These are phyloP conservation scores for Axea sp. DNA, from an alignment of 2,888 invertebrate genomes.

Conservation along the genomic window DNA sequence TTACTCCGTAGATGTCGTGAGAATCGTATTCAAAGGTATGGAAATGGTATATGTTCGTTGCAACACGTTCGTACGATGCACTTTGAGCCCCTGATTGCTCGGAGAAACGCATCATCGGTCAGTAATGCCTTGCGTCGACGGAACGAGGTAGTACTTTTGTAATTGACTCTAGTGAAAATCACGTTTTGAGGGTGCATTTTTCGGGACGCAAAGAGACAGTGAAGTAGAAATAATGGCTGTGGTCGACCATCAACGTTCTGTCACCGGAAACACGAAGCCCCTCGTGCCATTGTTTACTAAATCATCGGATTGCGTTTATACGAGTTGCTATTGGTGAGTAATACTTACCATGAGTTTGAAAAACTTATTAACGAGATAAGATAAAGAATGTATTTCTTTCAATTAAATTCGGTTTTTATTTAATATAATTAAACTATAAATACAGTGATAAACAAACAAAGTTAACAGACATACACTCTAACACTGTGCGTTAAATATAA, in stretches of 20 bases:
- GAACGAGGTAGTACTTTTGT: conserved; percentile 9
- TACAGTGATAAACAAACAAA: too few species aligned
- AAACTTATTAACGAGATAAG: too few species aligned
- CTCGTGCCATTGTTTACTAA: conserved; percentile 84
- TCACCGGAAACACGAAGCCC: conserved; percentile 75
- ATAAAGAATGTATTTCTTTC: too few species aligned
- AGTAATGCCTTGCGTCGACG: conserved; percentile 25
- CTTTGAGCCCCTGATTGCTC: background rate
- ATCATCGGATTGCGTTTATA: conserved; percentile 89
- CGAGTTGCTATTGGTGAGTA: conserved; percentile 91
- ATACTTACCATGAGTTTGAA: background rate
- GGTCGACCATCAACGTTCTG: conserved; percentile 69
- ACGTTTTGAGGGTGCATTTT: conserved; percentile 12
- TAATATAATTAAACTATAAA: too few species aligned
- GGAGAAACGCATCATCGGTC: conserved; percentile 4
- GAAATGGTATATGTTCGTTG: too few species aligned
- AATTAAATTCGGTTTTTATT: too few species aligned
- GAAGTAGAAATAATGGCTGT: conserved; percentile 75
- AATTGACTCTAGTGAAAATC: background rate
- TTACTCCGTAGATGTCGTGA: too few species aligned
- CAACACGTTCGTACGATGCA: conserved; percentile 14
- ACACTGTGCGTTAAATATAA: too few species aligned
- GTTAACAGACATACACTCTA: too few species aligned
- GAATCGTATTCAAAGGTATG: too few species aligned
- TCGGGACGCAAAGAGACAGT: background rate